phyloP scores from a whole-genome alignment of 2,888 invertebrate genomes.

The Drosophila limbata region DNA sequence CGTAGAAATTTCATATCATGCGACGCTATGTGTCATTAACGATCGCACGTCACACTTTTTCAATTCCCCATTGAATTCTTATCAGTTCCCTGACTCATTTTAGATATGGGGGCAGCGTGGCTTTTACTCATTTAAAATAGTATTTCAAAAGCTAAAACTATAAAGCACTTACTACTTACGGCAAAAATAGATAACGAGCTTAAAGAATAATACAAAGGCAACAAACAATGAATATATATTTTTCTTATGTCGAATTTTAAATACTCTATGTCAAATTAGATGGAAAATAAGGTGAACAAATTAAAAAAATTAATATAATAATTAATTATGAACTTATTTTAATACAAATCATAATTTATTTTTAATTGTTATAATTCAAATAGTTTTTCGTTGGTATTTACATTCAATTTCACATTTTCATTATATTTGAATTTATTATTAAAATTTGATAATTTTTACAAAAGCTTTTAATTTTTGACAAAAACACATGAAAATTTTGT shows the following conservation, averaged over 20 bases:
- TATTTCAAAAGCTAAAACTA: conserved; percentile 3
- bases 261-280: no score
- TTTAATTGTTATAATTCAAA: no score
- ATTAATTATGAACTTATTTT: no score
- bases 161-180: background rate
- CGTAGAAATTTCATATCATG: conserved; percentile 6
- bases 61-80: conserved; percentile 9
- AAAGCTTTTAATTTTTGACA: no score
- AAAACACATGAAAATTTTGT: no score
- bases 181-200: conserved; percentile 1
- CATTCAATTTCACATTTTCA: no score
- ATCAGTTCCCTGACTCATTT: conserved; percentile 28
- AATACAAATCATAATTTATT: no score
- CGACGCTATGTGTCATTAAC: conserved; percentile 21
- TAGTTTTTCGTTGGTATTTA: no score
- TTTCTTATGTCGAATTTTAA: background rate
- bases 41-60: conserved; percentile 6
- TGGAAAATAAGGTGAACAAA: no score
- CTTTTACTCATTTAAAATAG: conserved; percentile 9
- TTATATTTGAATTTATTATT: no score
- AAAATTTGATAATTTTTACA: no score
- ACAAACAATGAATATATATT: background rate
- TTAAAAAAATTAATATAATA: no score
- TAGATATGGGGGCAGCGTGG: conserved; percentile 16
- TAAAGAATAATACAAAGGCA: background rate